Conservation (phyloP, 2,797 vertebrate species). For the Spea hammondii region DNA sequence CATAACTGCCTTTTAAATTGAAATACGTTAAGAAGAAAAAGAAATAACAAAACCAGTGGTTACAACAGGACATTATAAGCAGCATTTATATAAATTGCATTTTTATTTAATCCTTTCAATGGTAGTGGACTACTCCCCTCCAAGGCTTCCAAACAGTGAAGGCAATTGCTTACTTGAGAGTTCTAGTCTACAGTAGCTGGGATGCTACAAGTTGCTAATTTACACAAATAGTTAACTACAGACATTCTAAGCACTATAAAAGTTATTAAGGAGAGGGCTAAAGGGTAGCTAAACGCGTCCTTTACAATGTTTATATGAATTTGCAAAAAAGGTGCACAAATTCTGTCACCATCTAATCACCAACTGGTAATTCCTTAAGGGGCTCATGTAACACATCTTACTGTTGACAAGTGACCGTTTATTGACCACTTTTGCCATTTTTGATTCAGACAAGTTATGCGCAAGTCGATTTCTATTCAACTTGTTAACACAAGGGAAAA, state of each 20-base stretch:
- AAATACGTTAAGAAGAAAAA: background rate
- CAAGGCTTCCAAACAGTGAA: too few relatives aligned
- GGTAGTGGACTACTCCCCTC: too few relatives aligned
- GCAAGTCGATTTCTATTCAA: background rate
- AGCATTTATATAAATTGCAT: background rate
- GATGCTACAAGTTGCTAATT: too few relatives aligned
- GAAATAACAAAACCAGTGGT: background rate
- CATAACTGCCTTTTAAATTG: background rate
- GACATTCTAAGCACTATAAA: too few relatives aligned
- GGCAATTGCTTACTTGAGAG: too few relatives aligned
- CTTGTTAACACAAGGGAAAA: background rate
- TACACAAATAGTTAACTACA: too few relatives aligned
- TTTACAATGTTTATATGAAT: too few relatives aligned
- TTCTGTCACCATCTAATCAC: background rate
- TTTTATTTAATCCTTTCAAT: too few relatives aligned
- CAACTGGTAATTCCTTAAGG: background rate
- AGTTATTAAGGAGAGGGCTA: too few relatives aligned
- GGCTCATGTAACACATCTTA: background rate
- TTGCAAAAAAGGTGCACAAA: too few relatives aligned
- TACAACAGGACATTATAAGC: background rate
- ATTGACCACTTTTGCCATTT: slow-evolving; percentile 1
- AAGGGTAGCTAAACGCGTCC: too few relatives aligned
- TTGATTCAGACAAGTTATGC: background rate
- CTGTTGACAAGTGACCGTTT: background rate
- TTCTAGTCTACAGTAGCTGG: too few relatives aligned